These are phyloP conservation scores for Drosophila paranaensis DNA, from an alignment of 2,888 invertebrate species.

Conservation along the genomic window DNA sequence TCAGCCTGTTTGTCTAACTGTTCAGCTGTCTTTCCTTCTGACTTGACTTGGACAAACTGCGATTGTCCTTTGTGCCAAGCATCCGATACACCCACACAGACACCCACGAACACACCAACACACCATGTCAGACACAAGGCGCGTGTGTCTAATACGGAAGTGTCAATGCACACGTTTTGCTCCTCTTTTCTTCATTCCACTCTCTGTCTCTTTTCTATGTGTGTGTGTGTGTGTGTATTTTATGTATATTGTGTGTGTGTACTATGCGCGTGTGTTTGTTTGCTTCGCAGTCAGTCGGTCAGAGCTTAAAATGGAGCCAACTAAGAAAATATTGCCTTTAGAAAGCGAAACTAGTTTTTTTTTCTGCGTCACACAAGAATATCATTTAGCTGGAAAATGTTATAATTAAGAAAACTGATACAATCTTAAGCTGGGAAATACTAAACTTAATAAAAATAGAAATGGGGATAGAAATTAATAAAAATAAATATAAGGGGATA, in stretches of 20 bases:
- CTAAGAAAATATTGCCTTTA: slow-evolving; percentile 39
- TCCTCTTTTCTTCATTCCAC: slow-evolving; percentile 8
- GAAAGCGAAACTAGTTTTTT: slow-evolving; percentile 52
- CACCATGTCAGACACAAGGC: slow-evolving; percentile 30
- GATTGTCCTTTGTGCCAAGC: slow-evolving; percentile 58
- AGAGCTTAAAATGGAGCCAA: slow-evolving; percentile 33
- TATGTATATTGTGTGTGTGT: slow-evolving; percentile 19
- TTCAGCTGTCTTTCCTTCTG: slow-evolving; percentile 21
- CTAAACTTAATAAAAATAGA: neutral
- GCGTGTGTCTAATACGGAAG: slow-evolving; percentile 76
- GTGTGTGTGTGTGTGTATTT: neutral
- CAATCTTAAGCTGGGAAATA: neutral
- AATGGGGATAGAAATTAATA: too few species aligned
- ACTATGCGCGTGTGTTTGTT: slow-evolving; percentile 41
- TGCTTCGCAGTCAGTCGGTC: slow-evolving; percentile 46
- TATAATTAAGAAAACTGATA: slow-evolving; percentile 13
- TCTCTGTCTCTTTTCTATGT: neutral
- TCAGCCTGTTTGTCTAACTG: slow-evolving; percentile 10
- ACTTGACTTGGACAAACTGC: slow-evolving; percentile 55
- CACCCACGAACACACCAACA: slow-evolving; percentile 16
- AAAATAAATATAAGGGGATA: too few species aligned
- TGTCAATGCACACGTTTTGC: slow-evolving; percentile 66
- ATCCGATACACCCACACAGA: slow-evolving; percentile 44
- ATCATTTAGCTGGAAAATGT: slow-evolving; percentile 6
- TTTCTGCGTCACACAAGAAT: slow-evolving; percentile 2